Base-by-base conservation (phyloP, 1,140 invertebrate genomes). In the Nilaparvata lugens region DNA sequence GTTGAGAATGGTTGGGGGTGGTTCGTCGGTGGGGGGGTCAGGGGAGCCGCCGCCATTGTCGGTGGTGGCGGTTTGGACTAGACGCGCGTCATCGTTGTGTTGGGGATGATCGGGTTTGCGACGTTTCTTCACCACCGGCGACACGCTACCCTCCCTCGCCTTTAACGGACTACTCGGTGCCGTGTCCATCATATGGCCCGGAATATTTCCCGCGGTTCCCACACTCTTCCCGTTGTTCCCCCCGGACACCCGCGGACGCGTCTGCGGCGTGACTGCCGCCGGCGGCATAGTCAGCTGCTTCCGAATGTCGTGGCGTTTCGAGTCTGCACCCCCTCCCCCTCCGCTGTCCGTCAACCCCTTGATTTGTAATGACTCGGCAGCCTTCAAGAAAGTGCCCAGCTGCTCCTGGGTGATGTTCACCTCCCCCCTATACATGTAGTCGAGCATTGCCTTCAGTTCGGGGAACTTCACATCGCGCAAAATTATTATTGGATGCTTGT, bases 351-450 rank as follows among this genome's bases (percentile, higher is more conserved):
- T 92, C 51, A 95, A 78, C 51, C 93, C 92, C 73, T 93, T 93
- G 51, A 95, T 93, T 80, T 94, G 90, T 66, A 95, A 75, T 48
- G 89, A 90, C 75, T 95, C 90, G 2, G 92, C 93, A 42, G 91
- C 90, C 73, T 93, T 93, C 25, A 95, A 74, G 65, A 95, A 77
- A 13, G 91, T 87, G 56, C 88, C 86, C 67, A 95, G 78, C 75
- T 95, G 90, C 75, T 93, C 90, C 76, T 94, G 91, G 64, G 88
- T 88, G 71, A 95, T 92, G 76, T 93, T 93, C 28, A 95, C 91
- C 80, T 95, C 91, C 53, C 93, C 93, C 68, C 88, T 82, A 76
- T 95, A 95, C 91, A 95, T 95, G 69, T 94, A 94, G 73, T 93
- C 89, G 82, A 94, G 88, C 84, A 95, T 91, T 60, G 90, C 89